Evolutionary conservation across 2,113 vertebrate genomes (phyloP).

Genomic region (Panthera leo): DNA sequence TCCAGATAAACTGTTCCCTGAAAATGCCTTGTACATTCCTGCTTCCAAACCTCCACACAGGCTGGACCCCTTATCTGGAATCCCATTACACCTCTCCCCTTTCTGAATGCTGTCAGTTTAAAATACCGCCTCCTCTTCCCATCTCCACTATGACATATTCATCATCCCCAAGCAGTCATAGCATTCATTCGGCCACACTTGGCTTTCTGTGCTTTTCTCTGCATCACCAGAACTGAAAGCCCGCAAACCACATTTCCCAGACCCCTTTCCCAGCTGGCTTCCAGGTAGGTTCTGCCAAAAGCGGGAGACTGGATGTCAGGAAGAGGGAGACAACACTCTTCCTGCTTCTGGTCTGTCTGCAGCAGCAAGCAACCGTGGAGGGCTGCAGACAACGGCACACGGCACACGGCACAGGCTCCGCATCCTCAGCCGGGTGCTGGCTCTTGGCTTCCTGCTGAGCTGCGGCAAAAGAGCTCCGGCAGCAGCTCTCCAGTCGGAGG

Average conservation of each 20-base stretch:
- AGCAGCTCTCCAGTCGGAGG: not conserved
- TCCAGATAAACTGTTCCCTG: not conserved
- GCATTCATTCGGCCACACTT: not conserved
- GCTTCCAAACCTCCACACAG: not conserved
- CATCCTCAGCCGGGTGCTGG: accelerated
- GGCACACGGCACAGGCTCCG: not conserved
- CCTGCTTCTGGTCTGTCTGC: not conserved
- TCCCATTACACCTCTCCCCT: not conserved
- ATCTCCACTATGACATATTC: not conserved
- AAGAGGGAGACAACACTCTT: not conserved
- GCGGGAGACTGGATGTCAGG: not conserved
- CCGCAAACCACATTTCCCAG: conserved; percentile 9
- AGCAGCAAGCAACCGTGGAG: not conserved
- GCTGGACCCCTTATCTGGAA: not conserved
- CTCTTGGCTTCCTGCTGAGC: not conserved
- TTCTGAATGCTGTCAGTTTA: not conserved
- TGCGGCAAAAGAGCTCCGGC: not conserved
- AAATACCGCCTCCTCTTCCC: not conserved
- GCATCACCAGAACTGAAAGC: not conserved
- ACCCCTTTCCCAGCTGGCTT: not conserved
- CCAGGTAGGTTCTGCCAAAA: not conserved
- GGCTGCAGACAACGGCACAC: not conserved
- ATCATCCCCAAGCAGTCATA: not conserved
- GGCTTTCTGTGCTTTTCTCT: not conserved
- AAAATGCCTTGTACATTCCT: not conserved